A percentile compares a stretch with the other conserved stretches of the same genome.
Conservation (phyloP, 23 tunicate genomes). For the Trididemnum clinides region DNA sequence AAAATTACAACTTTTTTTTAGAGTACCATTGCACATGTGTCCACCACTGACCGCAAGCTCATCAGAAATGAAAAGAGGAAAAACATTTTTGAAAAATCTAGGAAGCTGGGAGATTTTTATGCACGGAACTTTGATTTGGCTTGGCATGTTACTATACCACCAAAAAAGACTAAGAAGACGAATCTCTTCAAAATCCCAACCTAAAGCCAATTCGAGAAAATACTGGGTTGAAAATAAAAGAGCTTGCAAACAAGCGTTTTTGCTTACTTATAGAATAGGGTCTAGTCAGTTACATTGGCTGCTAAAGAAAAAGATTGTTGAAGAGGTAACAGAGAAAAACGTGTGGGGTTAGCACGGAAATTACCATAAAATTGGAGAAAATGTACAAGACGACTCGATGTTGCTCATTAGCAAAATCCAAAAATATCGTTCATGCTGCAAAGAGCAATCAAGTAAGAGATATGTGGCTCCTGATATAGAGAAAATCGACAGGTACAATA, state of each 20-base stretch:
- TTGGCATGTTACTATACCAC: not conserved
- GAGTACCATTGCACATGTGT: too few relatives aligned
- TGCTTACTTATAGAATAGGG: not conserved
- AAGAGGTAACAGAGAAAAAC: not conserved
- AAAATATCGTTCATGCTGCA: not conserved
- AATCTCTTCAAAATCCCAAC: not conserved
- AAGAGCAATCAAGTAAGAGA: not conserved
- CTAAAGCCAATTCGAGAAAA: not conserved
- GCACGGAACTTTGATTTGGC: not conserved
- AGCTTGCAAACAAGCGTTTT: not conserved
- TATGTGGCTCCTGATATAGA: not conserved
- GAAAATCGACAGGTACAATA: not conserved
- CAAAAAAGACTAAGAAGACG: not conserved
- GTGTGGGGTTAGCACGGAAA: not conserved
- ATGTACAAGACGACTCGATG: not conserved
- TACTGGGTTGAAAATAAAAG: not conserved
- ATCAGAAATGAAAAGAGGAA: not conserved
- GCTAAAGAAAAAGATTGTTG: not conserved
- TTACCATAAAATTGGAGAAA: not conserved
- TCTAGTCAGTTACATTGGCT: not conserved
- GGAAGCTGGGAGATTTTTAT: not conserved
- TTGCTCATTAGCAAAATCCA: not conserved
- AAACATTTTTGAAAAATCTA: not conserved
- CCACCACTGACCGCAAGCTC: too few relatives aligned
- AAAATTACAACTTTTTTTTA: too few relatives aligned